Conservation (phyloP, 2,113 vertebrate species). For the Tringa solitaria region DNA sequence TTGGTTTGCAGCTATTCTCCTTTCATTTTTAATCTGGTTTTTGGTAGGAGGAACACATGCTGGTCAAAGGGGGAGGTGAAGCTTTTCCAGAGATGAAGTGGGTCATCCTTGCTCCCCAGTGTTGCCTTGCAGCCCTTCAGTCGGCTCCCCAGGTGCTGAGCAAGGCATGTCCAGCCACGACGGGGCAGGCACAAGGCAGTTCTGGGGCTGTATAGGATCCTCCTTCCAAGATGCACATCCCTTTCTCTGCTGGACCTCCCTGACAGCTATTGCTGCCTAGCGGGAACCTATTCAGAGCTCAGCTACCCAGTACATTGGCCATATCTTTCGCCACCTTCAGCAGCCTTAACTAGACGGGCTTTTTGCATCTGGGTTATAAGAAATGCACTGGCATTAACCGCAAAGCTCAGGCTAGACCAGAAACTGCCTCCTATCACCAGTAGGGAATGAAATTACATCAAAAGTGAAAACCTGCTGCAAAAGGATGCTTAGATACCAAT, state of each 20-base stretch:
- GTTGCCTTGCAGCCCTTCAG: background rate
- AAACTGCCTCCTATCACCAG: background rate
- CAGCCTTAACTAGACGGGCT: background rate
- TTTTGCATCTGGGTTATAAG: background rate
- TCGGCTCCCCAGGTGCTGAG: background rate
- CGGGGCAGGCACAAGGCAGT: background rate
- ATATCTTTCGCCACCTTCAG: background rate
- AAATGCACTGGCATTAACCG: background rate
- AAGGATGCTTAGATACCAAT: background rate
- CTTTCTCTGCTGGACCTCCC: background rate
- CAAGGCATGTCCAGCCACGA: background rate
- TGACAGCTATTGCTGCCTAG: background rate
- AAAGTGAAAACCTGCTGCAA: background rate
- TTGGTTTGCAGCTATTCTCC: background rate
- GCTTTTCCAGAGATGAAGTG: background rate
- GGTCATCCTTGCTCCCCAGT: background rate
- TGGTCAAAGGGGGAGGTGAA: background rate
- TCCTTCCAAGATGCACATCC: background rate
- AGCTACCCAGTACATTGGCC: background rate
- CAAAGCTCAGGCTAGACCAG: background rate
- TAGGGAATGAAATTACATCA: background rate
- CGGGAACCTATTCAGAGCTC: background rate
- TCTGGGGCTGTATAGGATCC: background rate
- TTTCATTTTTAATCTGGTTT: background rate
- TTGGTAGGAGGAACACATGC: fast-evolving